Percentiles rank a stretch among this genome's conserved stretches.
These are phyloP conservation scores for Malurus cyaneus DNA, from an alignment of 2,113 vertebrate species.

Conservation along the genomic window DNA sequence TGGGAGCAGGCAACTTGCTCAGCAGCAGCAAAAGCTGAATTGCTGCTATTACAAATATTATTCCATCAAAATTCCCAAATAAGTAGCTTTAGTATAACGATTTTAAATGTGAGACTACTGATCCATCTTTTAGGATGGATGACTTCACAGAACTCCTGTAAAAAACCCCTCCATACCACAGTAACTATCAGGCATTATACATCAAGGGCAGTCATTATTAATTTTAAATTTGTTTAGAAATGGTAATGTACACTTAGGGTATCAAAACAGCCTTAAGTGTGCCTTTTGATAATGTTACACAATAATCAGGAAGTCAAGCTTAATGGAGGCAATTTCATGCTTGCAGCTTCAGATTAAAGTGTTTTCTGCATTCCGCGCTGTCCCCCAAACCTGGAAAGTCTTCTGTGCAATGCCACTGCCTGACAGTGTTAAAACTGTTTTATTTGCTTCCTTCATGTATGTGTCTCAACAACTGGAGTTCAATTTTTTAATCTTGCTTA, in stretches of 20 bases:
- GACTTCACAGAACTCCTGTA: neutral
- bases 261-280: slow-evolving; percentile 1
- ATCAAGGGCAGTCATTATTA: neutral
- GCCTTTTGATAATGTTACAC: slow-evolving; percentile 4
- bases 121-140: neutral
- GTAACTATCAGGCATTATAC: neutral
- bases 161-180: neutral
- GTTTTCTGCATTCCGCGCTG: neutral
- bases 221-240: slow-evolving; percentile 1
- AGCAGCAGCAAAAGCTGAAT: neutral
- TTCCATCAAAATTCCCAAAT: neutral
- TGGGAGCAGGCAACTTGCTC: neutral
- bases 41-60: neutral
- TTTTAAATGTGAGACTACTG: neutral
- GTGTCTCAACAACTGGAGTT: neutral
- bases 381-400: neutral
- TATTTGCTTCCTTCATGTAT: neutral
- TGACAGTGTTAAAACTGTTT: neutral
- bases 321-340: slow-evolving; percentile 32
- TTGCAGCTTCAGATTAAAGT: slow-evolving; percentile 18
- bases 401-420: neutral
- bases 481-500: neutral
- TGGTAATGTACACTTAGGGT: neutral
- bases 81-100: neutral
- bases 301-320: slow-evolving; percentile 26